Percentiles rank a stretch among this genome's conserved stretches.
phyloP scores from a whole-genome alignment of 2,888 invertebrate species.

The Nephrocerus scutellatus region DNA sequence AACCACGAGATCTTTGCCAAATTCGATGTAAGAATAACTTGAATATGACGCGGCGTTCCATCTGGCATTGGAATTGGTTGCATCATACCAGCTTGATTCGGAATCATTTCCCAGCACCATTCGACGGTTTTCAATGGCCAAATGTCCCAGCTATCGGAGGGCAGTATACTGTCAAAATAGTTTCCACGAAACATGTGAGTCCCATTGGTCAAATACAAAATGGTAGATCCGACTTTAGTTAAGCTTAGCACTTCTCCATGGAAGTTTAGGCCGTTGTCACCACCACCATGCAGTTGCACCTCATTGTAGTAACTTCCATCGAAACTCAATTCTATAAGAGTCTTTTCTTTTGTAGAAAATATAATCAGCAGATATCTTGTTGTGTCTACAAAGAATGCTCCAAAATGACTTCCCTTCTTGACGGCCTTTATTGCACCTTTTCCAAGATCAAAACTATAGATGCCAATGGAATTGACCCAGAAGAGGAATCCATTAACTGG shows the following conservation, averaged over 20 bases:
- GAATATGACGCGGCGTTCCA: slow-evolving; percentile 69
- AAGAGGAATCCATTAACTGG: slow-evolving; percentile 88
- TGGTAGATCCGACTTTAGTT: slow-evolving; percentile 8
- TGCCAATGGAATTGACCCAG: slow-evolving; percentile 50
- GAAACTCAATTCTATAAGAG: slow-evolving; percentile 9
- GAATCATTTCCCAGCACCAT: slow-evolving; percentile 24
- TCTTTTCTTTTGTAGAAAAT: slow-evolving; percentile 2
- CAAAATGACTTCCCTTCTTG: slow-evolving; percentile 10
- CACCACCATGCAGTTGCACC: background rate
- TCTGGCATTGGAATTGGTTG: slow-evolving; percentile 73
- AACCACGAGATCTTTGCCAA: slow-evolving; percentile 77
- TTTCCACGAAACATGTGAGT: slow-evolving; percentile 23
- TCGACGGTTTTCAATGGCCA: slow-evolving; percentile 21
- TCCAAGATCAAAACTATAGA: no score
- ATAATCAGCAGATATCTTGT: slow-evolving; percentile 27
- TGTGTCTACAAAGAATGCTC: slow-evolving; percentile 26
- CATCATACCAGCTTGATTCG: slow-evolving; percentile 17
- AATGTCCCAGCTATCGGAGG: slow-evolving; percentile 11
- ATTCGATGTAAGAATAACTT: slow-evolving; percentile 71
- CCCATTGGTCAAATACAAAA: slow-evolving; percentile 23
- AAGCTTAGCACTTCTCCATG: slow-evolving; percentile 27
- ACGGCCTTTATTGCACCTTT: slow-evolving; percentile 28
- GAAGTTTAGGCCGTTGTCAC: background rate
- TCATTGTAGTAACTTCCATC: slow-evolving; percentile 10
- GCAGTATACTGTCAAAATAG: no score